These are phyloP conservation scores for Abrostola triplasia DNA, from an alignment of 2,888 invertebrate species.

Conservation along the genomic window DNA sequence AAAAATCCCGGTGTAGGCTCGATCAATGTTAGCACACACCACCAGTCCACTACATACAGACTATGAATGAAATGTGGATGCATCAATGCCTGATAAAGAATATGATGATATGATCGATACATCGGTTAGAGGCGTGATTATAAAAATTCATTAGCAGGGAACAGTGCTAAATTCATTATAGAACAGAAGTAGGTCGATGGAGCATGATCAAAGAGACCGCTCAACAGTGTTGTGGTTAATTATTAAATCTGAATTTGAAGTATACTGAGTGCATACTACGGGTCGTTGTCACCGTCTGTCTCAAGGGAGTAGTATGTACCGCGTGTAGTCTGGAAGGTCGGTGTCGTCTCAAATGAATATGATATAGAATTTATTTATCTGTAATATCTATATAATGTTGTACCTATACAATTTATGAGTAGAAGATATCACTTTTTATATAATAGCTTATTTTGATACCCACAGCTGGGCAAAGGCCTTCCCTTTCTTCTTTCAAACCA, in stretches of 20 bases:
- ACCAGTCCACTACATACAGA: too few species aligned
- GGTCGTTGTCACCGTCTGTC: background rate
- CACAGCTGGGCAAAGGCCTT: too few species aligned
- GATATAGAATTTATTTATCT: background rate
- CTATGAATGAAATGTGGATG: too few species aligned
- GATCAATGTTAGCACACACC: too few species aligned
- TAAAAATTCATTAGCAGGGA: background rate
- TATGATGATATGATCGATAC: too few species aligned
- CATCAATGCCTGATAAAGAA: too few species aligned
- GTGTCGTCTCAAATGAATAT: background rate
- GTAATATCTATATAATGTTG: too few species aligned
- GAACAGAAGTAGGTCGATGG: background rate
- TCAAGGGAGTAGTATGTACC: background rate
- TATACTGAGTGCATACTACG: background rate
- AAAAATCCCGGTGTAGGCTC: too few species aligned
- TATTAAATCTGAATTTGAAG: background rate
- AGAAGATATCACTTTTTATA: too few species aligned
- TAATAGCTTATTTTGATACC: too few species aligned
- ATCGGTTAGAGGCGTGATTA: background rate
- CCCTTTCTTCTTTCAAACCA: too few species aligned
- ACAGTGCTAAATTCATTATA: conserved; percentile 1
- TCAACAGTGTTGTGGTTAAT: background rate
- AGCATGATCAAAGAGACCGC: background rate
- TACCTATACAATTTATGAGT: too few species aligned
- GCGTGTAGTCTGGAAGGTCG: background rate